Evolutionary conservation across 37 sponge, comb jelly and placozoan species (phyloP).

Genomic region (Aphrocallistes beatrix): DNA sequence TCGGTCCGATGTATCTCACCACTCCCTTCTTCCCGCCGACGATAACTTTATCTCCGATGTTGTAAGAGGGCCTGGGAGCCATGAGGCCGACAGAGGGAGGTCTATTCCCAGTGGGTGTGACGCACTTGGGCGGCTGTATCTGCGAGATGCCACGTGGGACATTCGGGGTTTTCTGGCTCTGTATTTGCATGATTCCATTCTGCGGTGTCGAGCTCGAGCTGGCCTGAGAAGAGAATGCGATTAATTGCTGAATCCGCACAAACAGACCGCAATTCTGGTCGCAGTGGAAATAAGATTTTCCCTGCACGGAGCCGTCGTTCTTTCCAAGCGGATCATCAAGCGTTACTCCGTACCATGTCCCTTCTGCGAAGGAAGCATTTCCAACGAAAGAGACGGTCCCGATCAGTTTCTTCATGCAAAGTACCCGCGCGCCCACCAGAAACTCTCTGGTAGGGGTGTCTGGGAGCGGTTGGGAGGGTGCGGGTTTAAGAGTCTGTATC

Average conservation of each 20-base stretch:
- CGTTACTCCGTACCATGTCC: conserved; percentile 77
- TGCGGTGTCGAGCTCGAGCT: background rate
- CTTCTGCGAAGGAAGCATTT: conserved; percentile 72
- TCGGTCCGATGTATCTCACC: conserved; percentile 63
- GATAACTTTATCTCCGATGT: conserved; percentile 47
- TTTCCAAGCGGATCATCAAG: conserved; percentile 67
- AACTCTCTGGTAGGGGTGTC: background rate
- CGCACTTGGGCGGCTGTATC: background rate
- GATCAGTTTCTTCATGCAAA: background rate
- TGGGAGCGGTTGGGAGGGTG: background rate
- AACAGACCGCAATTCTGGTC: conserved; percentile 70
- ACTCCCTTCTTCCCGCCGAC: conserved; percentile 59
- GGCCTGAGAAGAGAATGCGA: background rate
- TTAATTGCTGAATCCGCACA: conserved; percentile 15
- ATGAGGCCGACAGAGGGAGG: background rate
- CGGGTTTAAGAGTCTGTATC: background rate
- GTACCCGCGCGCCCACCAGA: background rate
- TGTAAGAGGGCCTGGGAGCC: background rate
- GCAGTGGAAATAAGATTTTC: conserved; percentile 75
- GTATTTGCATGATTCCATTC: background rate
- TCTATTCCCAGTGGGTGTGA: background rate
- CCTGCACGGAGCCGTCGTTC: conserved; percentile 84
- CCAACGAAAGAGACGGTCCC: conserved; percentile 50
- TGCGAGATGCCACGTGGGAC: background rate
- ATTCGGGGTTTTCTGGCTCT: conserved; percentile 15